Evolutionary conservation across 2,113 vertebrate species (phyloP).

Genomic region (Platichthys flesus): DNA sequence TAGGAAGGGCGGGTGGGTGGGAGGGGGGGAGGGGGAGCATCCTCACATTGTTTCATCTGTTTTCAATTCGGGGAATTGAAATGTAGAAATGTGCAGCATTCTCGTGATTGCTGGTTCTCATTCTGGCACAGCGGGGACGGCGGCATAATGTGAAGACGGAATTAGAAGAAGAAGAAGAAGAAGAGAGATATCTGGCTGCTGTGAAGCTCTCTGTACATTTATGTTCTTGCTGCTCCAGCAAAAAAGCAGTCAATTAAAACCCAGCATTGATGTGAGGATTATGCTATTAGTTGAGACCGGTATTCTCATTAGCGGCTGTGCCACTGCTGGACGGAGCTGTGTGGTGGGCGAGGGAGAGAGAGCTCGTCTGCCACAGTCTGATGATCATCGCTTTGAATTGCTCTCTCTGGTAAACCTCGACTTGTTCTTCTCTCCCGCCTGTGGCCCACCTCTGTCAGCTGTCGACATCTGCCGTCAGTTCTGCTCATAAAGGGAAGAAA

Average conservation of each 20-base stretch:
- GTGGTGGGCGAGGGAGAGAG: conserved; percentile 13
- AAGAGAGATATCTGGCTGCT: conserved; percentile 44
- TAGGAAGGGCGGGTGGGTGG: conserved; percentile 5
- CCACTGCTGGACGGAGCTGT: conserved; percentile 28
- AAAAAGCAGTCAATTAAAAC: conserved; percentile 68
- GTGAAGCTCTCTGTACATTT: conserved; percentile 50
- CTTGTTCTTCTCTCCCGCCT: background rate
- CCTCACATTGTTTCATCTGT: conserved; percentile 58
- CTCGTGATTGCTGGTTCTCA: conserved; percentile 58
- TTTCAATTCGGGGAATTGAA: conserved; percentile 66
- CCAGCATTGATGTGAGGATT: conserved; percentile 74
- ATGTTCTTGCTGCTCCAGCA: conserved; percentile 52
- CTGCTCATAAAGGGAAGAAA: background rate
- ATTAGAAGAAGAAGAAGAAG: conserved; percentile 43
- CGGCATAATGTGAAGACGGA: conserved; percentile 55
- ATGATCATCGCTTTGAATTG: conserved; percentile 15
- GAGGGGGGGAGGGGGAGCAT: conserved; percentile 5
- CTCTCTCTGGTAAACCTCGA: conserved; percentile 17
- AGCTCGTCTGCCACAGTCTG: conserved; percentile 2
- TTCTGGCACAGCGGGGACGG: conserved; percentile 44
- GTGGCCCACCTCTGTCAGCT: conserved; percentile 1
- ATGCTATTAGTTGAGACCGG: conserved; percentile 64
- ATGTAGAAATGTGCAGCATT: conserved; percentile 67
- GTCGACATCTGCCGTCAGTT: conserved; percentile 6
- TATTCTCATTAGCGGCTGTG: conserved; percentile 60